These are phyloP conservation scores for Psophia crepitans DNA, from an alignment of 2,113 vertebrate species.

Conservation along the genomic window DNA sequence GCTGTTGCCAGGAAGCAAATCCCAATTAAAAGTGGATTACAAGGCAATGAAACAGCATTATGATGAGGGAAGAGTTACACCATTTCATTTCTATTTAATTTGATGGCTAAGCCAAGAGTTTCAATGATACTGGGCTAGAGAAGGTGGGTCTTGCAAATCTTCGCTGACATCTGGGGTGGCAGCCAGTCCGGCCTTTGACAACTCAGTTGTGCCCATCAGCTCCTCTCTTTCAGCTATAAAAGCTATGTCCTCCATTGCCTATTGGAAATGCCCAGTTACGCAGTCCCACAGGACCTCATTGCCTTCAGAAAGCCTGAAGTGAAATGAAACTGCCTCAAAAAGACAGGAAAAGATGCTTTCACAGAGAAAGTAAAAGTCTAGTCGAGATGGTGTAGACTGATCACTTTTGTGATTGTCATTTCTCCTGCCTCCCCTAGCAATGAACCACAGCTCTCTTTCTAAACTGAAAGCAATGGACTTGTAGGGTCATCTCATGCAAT, in stretches of 20 bases:
- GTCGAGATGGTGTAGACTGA: neutral
- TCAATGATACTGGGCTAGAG: neutral
- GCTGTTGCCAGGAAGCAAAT: constrained; percentile 65
- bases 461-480: neutral
- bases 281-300: neutral
- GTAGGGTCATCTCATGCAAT: neutral
- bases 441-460: neutral
- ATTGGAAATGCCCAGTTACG: neutral
- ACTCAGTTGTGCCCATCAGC: neutral
- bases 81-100: constrained; percentile 38
- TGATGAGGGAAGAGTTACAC: constrained; percentile 53
- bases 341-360: neutral
- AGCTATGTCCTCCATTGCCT: neutral
- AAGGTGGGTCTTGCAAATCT: neutral
- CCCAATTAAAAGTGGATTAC: constrained; percentile 70
- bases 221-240: neutral
- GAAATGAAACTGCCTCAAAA: neutral
- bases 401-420: neutral
- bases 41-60: constrained; percentile 50
- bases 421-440: neutral
- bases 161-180: neutral
- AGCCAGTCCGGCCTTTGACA: neutral
- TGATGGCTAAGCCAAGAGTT: neutral
- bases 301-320: neutral
- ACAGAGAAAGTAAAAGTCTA: neutral